Evolutionary conservation across 2,113 vertebrate species (phyloP).

Genomic region (Bucco capensis): DNA sequence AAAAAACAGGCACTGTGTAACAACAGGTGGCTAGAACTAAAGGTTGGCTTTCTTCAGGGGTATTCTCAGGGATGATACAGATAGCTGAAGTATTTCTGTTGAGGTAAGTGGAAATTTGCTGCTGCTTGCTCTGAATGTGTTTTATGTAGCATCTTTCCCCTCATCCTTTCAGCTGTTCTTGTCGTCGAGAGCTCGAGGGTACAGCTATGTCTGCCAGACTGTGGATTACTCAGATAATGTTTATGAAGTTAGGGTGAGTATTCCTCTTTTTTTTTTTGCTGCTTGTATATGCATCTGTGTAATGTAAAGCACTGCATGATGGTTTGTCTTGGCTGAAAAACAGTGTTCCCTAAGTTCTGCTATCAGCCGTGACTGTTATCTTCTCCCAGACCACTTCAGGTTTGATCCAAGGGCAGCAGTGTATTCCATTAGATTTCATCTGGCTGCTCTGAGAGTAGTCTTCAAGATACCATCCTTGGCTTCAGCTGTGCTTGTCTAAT

Average conservation of each 20-base stretch:
- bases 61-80: neutral
- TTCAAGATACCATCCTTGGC: constrained; percentile 1
- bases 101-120: neutral
- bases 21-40: neutral
- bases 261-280: neutral
- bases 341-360: neutral
- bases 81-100: neutral
- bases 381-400: neutral
- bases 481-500: neutral
- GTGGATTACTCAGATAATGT: constrained; percentile 95
- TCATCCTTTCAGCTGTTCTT: constrained; percentile 85
- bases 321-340: neutral
- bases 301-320: neutral
- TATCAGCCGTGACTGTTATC: neutral
- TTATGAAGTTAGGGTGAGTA: constrained; percentile 98
- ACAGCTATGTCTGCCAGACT: constrained; percentile 96
- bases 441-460: neutral
- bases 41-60: neutral
- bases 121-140: neutral
- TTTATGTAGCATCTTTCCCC: constrained; percentile 1
- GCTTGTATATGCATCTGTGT: neutral
- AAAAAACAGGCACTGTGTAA: neutral
- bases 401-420: neutral
- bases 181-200: constrained; percentile 88
- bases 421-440: neutral